Evolutionary conservation across 2,797 vertebrate genomes (phyloP).

Genomic region (Diplodus sargus): DNA sequence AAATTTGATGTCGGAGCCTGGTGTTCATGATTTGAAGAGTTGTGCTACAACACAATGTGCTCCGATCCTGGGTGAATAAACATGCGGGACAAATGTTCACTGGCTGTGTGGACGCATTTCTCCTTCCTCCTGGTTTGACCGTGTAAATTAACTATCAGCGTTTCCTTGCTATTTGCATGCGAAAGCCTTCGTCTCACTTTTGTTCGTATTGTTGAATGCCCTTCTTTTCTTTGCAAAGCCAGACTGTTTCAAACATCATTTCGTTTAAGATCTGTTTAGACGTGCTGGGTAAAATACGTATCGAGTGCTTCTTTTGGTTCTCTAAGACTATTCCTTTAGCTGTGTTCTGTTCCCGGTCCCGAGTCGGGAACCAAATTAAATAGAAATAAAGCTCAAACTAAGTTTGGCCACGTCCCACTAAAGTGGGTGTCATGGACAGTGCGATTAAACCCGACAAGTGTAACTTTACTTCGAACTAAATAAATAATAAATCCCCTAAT

Average conservation of each 20-base stretch:
- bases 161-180: not conserved
- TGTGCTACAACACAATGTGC: not conserved
- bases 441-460: constrained; percentile 7
- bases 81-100: not conserved
- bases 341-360: not conserved
- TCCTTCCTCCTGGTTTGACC: not conserved
- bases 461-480: not conserved
- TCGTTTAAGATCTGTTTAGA: not conserved
- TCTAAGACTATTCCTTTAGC: not conserved
- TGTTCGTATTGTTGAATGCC: not conserved
- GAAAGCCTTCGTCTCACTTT: not conserved
- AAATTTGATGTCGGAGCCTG: too few relatives aligned
- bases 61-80: not conserved
- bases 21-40: not conserved
- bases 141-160: not conserved
- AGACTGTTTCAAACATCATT: not conserved
- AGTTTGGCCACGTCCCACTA: not conserved
- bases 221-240: not conserved
- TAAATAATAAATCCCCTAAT: too few relatives aligned
- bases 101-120: not conserved
- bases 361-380: fast-evolving
- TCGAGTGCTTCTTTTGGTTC: not conserved
- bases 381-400: too few relatives aligned
- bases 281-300: not conserved
- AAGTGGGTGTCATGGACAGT: not conserved